Conservation (phyloP, 2,888 invertebrate genomes). For the Idaea straminata region DNA sequence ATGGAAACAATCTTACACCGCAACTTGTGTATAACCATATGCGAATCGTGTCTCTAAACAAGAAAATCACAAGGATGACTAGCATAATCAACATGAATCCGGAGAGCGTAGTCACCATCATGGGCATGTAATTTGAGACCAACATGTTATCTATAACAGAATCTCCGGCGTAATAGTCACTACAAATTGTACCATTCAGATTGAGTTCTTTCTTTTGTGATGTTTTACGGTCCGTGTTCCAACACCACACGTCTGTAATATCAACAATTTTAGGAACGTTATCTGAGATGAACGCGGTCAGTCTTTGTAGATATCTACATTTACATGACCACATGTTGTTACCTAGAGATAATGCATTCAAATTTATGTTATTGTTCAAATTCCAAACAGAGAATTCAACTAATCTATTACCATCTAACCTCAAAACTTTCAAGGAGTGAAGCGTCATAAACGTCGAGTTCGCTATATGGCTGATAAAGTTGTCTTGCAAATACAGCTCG, state of each 20-base stretch:
- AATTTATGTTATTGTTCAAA: conserved; percentile 81
- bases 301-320: conserved; percentile 91
- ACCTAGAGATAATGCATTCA: conserved; percentile 87
- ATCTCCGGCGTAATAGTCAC: conserved; percentile 90
- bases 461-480: conserved; percentile 87
- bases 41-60: conserved; percentile 91
- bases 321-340: conserved; percentile 95
- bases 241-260: conserved; percentile 87
- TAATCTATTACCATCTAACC: conserved; percentile 91
- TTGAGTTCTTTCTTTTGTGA: conserved; percentile 88
- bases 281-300: conserved; percentile 89
- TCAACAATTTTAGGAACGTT: conserved; percentile 88
- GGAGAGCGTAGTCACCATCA: conserved; percentile 88
- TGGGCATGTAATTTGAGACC: conserved; percentile 90
- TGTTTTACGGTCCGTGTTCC: conserved; percentile 84
- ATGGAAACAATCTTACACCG: conserved; percentile 89
- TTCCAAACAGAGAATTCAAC: conserved; percentile 89
- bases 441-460: conserved; percentile 89
- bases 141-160: conserved; percentile 90
- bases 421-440: conserved; percentile 86
- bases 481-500: conserved; percentile 92
- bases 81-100: conserved; percentile 88
- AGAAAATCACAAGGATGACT: conserved; percentile 87
- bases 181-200: conserved; percentile 91
- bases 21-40: conserved; percentile 94